phyloP scores from a whole-genome alignment of 2,113 vertebrate species.

The Lanius collurio region DNA sequence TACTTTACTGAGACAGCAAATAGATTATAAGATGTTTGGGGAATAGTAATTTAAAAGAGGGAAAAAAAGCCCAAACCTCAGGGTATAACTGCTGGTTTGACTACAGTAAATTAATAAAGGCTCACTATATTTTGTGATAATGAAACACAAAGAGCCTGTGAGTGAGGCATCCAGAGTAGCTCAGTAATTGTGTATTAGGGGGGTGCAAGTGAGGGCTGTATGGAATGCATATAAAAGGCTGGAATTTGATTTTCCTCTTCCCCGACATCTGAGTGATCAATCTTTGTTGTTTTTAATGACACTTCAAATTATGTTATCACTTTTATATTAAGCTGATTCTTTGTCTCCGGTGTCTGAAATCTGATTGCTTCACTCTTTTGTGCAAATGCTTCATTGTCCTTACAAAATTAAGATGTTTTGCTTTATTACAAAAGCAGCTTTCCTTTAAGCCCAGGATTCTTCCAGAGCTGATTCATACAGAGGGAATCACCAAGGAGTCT shows the following conservation, averaged over 20 bases:
- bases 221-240: not conserved
- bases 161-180: not conserved
- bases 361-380: not conserved
- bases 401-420: conserved; percentile 1
- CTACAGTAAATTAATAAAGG: conserved; percentile 21
- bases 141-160: not conserved
- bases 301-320: not conserved
- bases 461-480: not conserved
- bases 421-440: not conserved
- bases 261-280: not conserved
- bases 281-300: conserved; percentile 34
- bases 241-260: conserved; percentile 15
- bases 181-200: not conserved
- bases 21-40: conserved; percentile 35
- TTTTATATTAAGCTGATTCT: conserved; percentile 7
- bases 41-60: conserved; percentile 13
- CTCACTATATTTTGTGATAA: not conserved
- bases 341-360: conserved; percentile 25
- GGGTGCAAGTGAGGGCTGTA: not conserved
- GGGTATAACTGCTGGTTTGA: conserved; percentile 12
- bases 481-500: not conserved
- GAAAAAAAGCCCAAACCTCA: not conserved
- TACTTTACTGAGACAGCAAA: conserved; percentile 30
- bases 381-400: not conserved
- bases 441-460: not conserved